Percentiles rank a stretch among this genome's conserved stretches.
phyloP scores from a whole-genome alignment of 2,113 vertebrate species.

The Rhipidura dahli region DNA sequence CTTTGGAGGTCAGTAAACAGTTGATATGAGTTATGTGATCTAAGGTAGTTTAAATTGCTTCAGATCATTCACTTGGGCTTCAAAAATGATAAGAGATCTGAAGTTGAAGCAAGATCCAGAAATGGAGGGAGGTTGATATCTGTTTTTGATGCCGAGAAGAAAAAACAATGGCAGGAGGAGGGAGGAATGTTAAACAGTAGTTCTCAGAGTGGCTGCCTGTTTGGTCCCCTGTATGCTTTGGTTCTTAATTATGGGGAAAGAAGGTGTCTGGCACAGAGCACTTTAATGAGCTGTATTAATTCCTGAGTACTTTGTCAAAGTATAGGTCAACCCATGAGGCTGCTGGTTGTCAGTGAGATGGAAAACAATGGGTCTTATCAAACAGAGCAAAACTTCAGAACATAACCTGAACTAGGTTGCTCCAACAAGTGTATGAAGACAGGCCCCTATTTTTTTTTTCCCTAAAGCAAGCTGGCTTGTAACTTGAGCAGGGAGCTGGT shows the following conservation, averaged over 20 bases:
- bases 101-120: background rate
- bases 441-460: background rate
- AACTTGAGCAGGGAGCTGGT: background rate
- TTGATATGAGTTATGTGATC: background rate
- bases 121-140: background rate
- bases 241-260: background rate
- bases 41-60: background rate
- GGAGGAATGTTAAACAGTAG: background rate
- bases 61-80: background rate
- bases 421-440: background rate
- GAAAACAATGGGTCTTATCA: background rate
- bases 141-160: background rate
- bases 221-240: background rate
- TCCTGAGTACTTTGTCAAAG: background rate
- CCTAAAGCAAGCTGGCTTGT: background rate
- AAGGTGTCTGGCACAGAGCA: background rate
- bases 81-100: background rate
- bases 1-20: background rate
- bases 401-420: background rate
- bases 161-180: background rate
- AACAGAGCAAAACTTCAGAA: background rate
- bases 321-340: background rate
- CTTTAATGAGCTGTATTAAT: background rate
- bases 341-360: background rate
- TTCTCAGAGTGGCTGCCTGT: background rate